A percentile compares a stretch with the other conserved stretches of the same genome.
Conservation (phyloP, 2,888 invertebrate genomes). For the Xylophagus ater region DNA sequence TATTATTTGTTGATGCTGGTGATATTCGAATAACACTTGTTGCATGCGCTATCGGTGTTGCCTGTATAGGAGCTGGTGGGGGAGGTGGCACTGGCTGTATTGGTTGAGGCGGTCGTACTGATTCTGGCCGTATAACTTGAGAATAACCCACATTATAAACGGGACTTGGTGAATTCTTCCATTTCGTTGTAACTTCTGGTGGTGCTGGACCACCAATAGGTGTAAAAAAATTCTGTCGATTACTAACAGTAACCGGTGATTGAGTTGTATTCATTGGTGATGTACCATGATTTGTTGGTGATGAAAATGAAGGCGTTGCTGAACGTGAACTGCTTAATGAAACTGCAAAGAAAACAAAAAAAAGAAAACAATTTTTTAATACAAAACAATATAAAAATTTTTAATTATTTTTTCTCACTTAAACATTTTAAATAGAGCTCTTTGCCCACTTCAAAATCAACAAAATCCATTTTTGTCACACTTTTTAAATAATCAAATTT, state of each 20-base stretch:
- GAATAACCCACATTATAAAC: slow-evolving; percentile 33
- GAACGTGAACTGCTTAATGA: slow-evolving; percentile 89
- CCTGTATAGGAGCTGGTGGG: slow-evolving; percentile 30
- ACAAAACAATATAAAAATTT: neutral
- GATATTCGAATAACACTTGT: slow-evolving; percentile 79
- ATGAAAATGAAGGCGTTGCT: slow-evolving; percentile 81
- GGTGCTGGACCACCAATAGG: slow-evolving; percentile 67
- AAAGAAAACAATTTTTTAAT: slow-evolving; percentile 10
- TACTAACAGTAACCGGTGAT: slow-evolving; percentile 57
- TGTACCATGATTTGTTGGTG: slow-evolving; percentile 56
- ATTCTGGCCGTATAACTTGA: slow-evolving; percentile 31
- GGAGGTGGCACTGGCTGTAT: slow-evolving; percentile 25
- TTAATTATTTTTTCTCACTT: slow-evolving; percentile 22
- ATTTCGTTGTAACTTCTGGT: slow-evolving; percentile 25
- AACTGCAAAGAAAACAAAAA: slow-evolving; percentile 45
- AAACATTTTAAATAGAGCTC: slow-evolving; percentile 37
- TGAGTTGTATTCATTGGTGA: slow-evolving; percentile 54
- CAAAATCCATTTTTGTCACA: slow-evolving; percentile 29
- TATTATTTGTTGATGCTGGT: slow-evolving; percentile 46
- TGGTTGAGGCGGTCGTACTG: slow-evolving; percentile 28
- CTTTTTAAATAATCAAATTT: neutral
- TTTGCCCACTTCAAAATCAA: slow-evolving; percentile 33
- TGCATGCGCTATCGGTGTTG: slow-evolving; percentile 43
- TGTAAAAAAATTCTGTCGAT: slow-evolving; percentile 81
- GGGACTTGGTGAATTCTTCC: slow-evolving; percentile 37